These are phyloP conservation scores for Trematomus loennbergii DNA, from an alignment of 2,113 vertebrate genomes.

Conservation along the genomic window DNA sequence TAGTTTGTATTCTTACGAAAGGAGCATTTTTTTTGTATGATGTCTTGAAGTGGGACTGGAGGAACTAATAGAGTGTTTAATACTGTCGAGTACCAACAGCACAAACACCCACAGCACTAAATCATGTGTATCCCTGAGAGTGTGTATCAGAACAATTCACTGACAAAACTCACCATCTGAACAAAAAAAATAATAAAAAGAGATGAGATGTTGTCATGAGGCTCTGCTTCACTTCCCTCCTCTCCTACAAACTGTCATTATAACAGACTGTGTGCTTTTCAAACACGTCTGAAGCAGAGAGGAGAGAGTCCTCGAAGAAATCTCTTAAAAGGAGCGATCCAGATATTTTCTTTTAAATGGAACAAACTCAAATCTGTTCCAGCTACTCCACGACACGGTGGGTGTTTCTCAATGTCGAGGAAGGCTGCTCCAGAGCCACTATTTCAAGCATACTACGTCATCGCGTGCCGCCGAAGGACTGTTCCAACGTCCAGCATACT, in stretches of 20 bases:
- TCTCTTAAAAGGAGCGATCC: slow-evolving; percentile 35
- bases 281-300: slow-evolving; percentile 57
- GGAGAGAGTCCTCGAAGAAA: slow-evolving; percentile 48
- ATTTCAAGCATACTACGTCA: no score
- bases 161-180: slow-evolving; percentile 46
- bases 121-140: slow-evolving; percentile 25
- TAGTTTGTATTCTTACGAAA: slow-evolving; percentile 8
- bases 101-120: slow-evolving; percentile 6
- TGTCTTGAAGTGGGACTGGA: slow-evolving; percentile 13
- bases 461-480: no score
- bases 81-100: neutral
- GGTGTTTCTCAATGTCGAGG: no score
- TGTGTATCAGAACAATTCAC: slow-evolving; percentile 17
- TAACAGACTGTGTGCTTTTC: slow-evolving; percentile 45
- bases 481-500: no score
- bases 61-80: slow-evolving; percentile 26
- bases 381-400: neutral
- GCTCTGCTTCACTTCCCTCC: slow-evolving; percentile 11
- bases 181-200: slow-evolving; percentile 8
- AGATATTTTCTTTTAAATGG: slow-evolving; percentile 63
- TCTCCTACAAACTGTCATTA: slow-evolving; percentile 56
- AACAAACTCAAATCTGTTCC: slow-evolving; percentile 42
- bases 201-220: neutral
- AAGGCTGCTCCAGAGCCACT: no score
- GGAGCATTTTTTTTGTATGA: slow-evolving; percentile 15